Evolutionary conservation across 2,113 vertebrate genomes (phyloP).

Genomic region (Oreotrochilus melanogaster): DNA sequence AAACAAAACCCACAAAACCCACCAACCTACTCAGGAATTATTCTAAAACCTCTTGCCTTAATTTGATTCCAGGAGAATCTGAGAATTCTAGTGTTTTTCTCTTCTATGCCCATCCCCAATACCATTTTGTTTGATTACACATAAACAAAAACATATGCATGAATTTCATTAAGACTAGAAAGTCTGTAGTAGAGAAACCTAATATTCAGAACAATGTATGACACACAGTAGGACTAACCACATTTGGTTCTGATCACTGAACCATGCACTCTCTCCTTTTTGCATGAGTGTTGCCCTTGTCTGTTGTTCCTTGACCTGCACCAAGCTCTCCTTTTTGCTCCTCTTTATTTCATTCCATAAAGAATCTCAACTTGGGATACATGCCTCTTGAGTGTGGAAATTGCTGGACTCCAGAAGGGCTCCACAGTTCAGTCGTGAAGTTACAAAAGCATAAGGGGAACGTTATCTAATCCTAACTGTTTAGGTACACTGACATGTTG

Average conservation of each 20-base stretch:
- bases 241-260: not conserved
- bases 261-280: not conserved
- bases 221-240: not conserved
- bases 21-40: not conserved
- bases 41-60: not conserved
- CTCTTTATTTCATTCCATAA: not conserved
- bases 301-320: not conserved
- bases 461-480: conserved; percentile 12
- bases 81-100: not conserved
- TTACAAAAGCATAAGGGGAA: not conserved
- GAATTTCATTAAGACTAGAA: not conserved
- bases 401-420: not conserved
- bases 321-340: not conserved
- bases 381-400: conserved; percentile 34
- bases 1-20: too few relatives aligned
- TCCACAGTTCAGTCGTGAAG: not conserved
- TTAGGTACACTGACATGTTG: not conserved
- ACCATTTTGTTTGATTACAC: not conserved
- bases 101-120: not conserved
- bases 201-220: not conserved
- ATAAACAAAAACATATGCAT: not conserved
- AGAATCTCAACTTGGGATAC: not conserved
- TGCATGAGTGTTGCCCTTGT: not conserved
- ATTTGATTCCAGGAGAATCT: not conserved
- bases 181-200: not conserved